Evolutionary conservation across 2,888 invertebrate species (phyloP).

Genomic region (Dexiosoma caninum): DNA sequence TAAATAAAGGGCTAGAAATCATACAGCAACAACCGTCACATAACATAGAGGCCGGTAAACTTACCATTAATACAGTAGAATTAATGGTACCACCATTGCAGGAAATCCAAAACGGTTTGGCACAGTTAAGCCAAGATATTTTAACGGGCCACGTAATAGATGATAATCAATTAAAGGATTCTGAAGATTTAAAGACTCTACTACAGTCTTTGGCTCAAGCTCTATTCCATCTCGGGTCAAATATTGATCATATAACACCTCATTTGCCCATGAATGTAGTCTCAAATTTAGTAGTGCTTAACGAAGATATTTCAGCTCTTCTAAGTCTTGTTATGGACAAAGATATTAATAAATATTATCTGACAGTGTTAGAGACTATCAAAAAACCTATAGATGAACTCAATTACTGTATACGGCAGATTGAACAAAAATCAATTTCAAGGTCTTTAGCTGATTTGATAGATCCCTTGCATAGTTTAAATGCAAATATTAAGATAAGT

Average conservation of each 20-base stretch:
- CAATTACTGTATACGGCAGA: constrained; percentile 77
- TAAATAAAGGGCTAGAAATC: constrained; percentile 81
- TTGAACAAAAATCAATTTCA: constrained; percentile 75
- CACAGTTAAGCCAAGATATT: constrained; percentile 78
- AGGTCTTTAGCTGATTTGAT: constrained; percentile 75
- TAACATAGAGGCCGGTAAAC: constrained; percentile 72
- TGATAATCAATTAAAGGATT: constrained; percentile 72
- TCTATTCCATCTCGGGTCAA: constrained; percentile 76
- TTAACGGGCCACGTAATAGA: constrained; percentile 74
- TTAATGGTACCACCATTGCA: constrained; percentile 80
- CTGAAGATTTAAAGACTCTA: constrained; percentile 76
- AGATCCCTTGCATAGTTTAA: constrained; percentile 75
- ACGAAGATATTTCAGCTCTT: constrained; percentile 79
- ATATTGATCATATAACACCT: constrained; percentile 73
- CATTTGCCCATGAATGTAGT: constrained; percentile 71
- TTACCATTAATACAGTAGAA: constrained; percentile 78
- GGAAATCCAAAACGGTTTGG: constrained; percentile 80
- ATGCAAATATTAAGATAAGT: constrained; percentile 73
- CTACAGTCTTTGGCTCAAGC: constrained; percentile 77
- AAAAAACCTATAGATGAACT: constrained; percentile 79
- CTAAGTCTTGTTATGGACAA: constrained; percentile 80
- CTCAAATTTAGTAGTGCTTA: constrained; percentile 76
- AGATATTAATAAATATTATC: constrained; percentile 74
- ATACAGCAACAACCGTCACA: constrained; percentile 75
- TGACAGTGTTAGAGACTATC: constrained; percentile 79